Base-by-base conservation (phyloP, 2,797 vertebrate species). In the Schizopygopsis pylzovi region DNA sequence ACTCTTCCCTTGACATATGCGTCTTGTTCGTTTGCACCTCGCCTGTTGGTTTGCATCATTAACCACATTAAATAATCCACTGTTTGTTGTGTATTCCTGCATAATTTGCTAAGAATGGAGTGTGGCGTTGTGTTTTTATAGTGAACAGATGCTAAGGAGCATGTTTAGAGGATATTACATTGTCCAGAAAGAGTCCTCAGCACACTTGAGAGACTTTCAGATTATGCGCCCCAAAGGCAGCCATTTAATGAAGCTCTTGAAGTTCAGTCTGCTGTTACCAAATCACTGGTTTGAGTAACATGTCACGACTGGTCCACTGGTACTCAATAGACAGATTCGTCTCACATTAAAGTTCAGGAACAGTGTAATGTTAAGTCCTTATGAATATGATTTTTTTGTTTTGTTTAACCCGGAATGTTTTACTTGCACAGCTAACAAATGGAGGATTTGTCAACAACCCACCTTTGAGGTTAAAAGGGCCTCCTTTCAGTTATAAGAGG, bases 321-420 rank as follows among this genome's bases (percentile, higher is more conserved):
- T 79, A 41, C 56, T 22, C 41, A 83, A 45, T 45, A 47, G 70
- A 75, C 20, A n/a, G 54, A 63, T 33, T 91, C 79, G 4, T 87
- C 81, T 87, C 56, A 37, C 75, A 83, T 25, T 2, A 18, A 56
- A 22, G 0, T 16, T 88, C 90, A 68, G 83, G 78, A 85, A 79
- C 79, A 84, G 88, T 83, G 61, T 79, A 81, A 85, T 33, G 63
- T 22, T 79, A 67, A 85, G 41, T 83, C 86, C 93, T 89, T 76
- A 67, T 89, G 88, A 87, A 84, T 63, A n/a, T 70, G 84, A 73
- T 87, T 83, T 81, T 81, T 88, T 37, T 81, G 68, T 81, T 85
- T 83, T 56, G 65, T 79, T 70, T 65, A 33, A 33, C 61, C 61
- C 2, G 52, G 59, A 43, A 43, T n/a, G 5, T 39, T 81, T 81